Base-by-base conservation (phyloP, 2,888 invertebrate genomes). In the Cryptocephalus primarius region DNA sequence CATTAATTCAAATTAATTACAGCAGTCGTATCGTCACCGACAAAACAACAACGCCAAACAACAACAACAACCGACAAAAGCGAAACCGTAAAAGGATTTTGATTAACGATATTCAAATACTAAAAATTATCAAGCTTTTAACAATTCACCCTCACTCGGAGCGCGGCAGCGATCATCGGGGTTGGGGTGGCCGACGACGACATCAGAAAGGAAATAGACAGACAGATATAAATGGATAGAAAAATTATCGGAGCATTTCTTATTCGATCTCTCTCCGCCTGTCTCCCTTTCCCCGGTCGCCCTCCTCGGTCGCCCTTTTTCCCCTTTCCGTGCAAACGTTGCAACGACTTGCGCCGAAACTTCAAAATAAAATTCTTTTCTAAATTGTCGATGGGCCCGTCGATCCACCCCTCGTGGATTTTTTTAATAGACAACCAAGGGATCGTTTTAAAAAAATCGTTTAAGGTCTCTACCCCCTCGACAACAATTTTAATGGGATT, bases 171-270 rank as follows among this genome's bases (percentile, higher is more conserved):
- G 46, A 32, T 34, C 34, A 40, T 39, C 11, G 57, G 60, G 55
- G 58, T 55, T 53, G 58, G 60, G 54, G 58, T 61, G 63, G 64
- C 64, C 62, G 63, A 63, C 62, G 63, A n/a, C 11, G 12, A 12
- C 65, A 68, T 69, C 70, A 66, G 65, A 69, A 67, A 76, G 76
- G 78, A 75, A 78, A 77, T 76, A 75, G 77, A 75, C 75, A 71
- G 79, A 80, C 79, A 78, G 78, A 71, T 80, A 80, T 79, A 78
- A 79, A 80, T 80, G 79, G 73, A 75, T 70, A 75, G 77, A 79
- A 79, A 79, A 79, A 79, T 79, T 78, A 79, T 77, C 74, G 75
- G 67, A 76, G 75, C 74, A 76, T 70, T 70, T 68, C 70, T 70
- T 67, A 67, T 70, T 68, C 69, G 68, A 69, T 68, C 66, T 65